Evolutionary conservation across 2,797 vertebrate species (phyloP), one percentile per base, ranked within the genome.

Genomic region (Craterocephalus amniculus): DNA sequence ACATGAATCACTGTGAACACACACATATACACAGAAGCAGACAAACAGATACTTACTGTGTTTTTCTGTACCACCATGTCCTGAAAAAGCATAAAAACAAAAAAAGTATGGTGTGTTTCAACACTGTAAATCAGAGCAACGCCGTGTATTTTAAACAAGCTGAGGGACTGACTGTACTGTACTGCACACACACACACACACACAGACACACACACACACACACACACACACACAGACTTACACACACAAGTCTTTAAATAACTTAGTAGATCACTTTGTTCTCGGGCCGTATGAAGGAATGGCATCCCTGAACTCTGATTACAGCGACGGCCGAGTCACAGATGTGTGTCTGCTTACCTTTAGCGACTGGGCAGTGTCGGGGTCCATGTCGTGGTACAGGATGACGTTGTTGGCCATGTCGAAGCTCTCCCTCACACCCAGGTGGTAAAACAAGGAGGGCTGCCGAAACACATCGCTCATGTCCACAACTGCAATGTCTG

Each of bases 321-420:
- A 63, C 76, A 49, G 26, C 11, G 26, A 29, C 13, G 12, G 13
- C 24, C 29, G 51, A 16, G 18, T 4, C 9, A 14, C 20, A 14
- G 20, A 4, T 36, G 56, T n/a, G 70, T 69, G 70, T 59, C 51
- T 34, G 73, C n/a, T 45, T 94, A 99, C 97, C 96, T 98, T 98
- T 55, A 98, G 92, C 40, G 95, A 96, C 88, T 96, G 94, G 52
- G 97, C 94, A 4, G 96, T 97, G 90, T 97, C 95, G 1, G 94
- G 91, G 85, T 98, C 95, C 0, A 93, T 97, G 88, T 97, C 96
- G 4, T 97, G 94, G 90, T 98, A 99, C 34, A 99, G 93, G 85
- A 99, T 97, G 84, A 99, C 95, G 1, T 98, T 99, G 89, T 97
- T 99, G 85, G 96, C 95, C 97, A 97, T 98, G 88, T 96, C 95